Percentiles rank a stretch among this genome's conserved stretches.
Conservation (phyloP, 2,888 invertebrate species). For the Synanthedon tipuliformis region DNA sequence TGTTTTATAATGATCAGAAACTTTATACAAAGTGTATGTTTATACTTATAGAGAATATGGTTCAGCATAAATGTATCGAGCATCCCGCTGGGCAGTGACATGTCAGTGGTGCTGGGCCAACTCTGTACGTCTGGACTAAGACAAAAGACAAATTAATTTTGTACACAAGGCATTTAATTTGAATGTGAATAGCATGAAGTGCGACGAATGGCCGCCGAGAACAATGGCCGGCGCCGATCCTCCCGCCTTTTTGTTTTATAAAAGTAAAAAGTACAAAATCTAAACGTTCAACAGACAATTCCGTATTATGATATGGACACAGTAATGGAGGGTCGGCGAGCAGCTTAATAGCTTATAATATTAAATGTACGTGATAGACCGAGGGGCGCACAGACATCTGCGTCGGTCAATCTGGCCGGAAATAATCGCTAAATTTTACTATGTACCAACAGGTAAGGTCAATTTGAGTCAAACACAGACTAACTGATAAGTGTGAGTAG, state of each 20-base stretch:
- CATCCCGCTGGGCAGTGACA: conserved; percentile 55
- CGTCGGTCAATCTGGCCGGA: conserved; percentile 25
- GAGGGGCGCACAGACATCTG: conserved; percentile 21
- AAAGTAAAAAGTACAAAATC: conserved; percentile 63
- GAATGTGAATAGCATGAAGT: conserved; percentile 71
- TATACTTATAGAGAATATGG: neutral
- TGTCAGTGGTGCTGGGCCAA: conserved; percentile 40
- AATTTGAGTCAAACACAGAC: neutral
- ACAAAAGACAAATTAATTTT: conserved; percentile 72
- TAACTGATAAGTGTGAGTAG: neutral
- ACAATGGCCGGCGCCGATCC: conserved; percentile 67
- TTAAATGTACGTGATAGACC: conserved; percentile 59
- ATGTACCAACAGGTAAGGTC: no score
- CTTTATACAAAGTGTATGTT: neutral
- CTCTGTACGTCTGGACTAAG: conserved; percentile 36
- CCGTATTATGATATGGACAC: conserved; percentile 68
- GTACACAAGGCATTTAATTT: conserved; percentile 69
- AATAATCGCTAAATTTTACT: conserved; percentile 32
- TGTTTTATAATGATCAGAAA: no score
- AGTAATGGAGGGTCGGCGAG: conserved; percentile 61
- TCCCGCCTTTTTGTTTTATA: conserved; percentile 45
- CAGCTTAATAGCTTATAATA: conserved; percentile 67
- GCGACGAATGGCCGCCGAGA: conserved; percentile 66
- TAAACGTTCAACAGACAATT: conserved; percentile 61
- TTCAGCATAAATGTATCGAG: conserved; percentile 8